Base-by-base conservation (phyloP, 2,888 invertebrate species). In the Trisateles emortualis region DNA sequence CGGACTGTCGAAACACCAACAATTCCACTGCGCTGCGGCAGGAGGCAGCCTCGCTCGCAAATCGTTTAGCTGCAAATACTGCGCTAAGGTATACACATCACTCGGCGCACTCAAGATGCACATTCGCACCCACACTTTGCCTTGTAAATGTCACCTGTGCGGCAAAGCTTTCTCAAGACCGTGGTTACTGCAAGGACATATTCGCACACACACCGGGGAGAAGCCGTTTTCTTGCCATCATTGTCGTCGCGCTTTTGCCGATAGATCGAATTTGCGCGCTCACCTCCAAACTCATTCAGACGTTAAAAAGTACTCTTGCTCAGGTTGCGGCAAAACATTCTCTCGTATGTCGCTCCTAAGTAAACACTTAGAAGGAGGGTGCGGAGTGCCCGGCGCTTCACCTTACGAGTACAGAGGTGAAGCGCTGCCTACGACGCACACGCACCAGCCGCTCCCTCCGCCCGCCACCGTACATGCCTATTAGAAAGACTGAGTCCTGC, bases 91-190 rank as follows among this genome's bases (percentile, higher is more conserved):
- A 17, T 99, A 99, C 92, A 97, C 97, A 10, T 98, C 98, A 0
- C 90, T 99, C 64, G 99, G 99, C 0, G 99, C 99, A 0, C 94
- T 99, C 10, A 99, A 99, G 90, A 99, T 99, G 99, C 99, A 99
- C 92, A 99, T 99, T 72, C 95, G 99, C 63, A 99, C 99, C 3
- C 99, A 99, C 89, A 99, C 99, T 1, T 90, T 99, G 74, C 99
- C 99, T 10, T 99, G 99, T 94, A 98, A 98, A 88, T 99, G 99
- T 79, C 96, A 97, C 72, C 94, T 98, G 36, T 99, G 99, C 83
- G 99, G 99, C 24, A 99, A 99, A 83, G 98, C 99, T 3, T 99
- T 99, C 93, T 98, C 98, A 24, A 94, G 99, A 10, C 99, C 99
- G 2, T 99, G 99, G 99, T 92, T 99, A 45, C 94, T 99, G 16